phyloP scores from a whole-genome alignment of 2,113 vertebrate genomes.

The Noctilio leporinus region DNA sequence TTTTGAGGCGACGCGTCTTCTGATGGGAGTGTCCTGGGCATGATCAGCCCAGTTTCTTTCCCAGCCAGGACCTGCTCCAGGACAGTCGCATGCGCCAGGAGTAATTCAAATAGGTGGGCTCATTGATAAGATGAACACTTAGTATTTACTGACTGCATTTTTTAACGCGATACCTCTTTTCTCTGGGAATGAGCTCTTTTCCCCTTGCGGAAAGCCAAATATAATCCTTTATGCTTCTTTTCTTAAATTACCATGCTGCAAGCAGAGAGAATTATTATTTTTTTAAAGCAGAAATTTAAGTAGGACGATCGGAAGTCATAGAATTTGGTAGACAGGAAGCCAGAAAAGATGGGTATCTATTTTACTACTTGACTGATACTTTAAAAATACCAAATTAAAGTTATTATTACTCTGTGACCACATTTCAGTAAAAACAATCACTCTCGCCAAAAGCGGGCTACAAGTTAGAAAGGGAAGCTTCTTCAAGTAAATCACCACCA shows the following conservation, averaged over 20 bases:
- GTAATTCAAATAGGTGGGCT: not conserved
- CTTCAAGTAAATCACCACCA: conserved; percentile 41
- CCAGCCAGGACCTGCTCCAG: not conserved
- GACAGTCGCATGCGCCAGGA: not conserved
- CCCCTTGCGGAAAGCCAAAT: not conserved
- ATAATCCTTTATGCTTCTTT: not conserved
- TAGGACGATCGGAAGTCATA: not conserved
- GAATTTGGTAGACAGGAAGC: not conserved
- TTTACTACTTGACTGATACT: not conserved
- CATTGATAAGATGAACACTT: not conserved
- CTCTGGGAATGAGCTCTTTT: not conserved
- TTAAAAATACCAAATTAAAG: not conserved
- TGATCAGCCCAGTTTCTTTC: not conserved
- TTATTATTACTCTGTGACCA: not conserved
- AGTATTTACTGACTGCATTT: not conserved
- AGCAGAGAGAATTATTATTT: not conserved
- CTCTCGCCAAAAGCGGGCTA: not conserved
- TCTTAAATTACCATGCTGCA: not conserved
- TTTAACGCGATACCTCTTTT: not conserved
- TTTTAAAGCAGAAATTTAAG: not conserved
- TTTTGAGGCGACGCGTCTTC: not conserved
- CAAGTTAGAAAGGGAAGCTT: conserved; percentile 26
- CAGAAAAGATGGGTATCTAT: not conserved
- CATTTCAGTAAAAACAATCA: not conserved
- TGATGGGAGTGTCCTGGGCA: not conserved